These are phyloP conservation scores for Mycetomoellerius zeteki DNA, from an alignment of 1,140 invertebrate genomes.

Conservation along the genomic window DNA sequence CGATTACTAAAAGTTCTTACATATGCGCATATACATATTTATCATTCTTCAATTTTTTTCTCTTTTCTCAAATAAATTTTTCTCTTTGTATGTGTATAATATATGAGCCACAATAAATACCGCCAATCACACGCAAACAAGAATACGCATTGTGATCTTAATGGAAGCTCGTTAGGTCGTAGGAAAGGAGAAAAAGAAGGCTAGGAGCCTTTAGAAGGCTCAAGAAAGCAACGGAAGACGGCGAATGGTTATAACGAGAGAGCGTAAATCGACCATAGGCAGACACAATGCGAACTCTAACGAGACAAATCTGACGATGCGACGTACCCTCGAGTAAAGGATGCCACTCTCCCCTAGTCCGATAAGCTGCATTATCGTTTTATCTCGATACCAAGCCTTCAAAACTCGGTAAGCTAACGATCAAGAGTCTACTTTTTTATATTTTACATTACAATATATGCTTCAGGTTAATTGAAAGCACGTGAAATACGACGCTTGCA, in stretches of 20 bases:
- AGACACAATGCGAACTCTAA: constrained; percentile 86
- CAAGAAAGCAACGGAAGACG: constrained; percentile 58
- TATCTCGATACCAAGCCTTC: constrained; percentile 48
- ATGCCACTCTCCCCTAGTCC: constrained; percentile 61
- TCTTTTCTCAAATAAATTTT: background rate
- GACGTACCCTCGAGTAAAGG: constrained; percentile 79
- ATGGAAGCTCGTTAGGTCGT: constrained; percentile 76
- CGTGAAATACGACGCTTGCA: background rate
- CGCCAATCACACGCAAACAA: constrained; percentile 39
- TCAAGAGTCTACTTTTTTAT: constrained; percentile 1
- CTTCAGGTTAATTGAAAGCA: constrained; percentile 26
- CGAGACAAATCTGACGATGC: constrained; percentile 86
- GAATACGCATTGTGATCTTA: constrained; percentile 70
- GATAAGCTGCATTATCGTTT: constrained; percentile 44
- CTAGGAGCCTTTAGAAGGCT: background rate
- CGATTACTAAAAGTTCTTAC: background rate
- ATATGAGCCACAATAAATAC: constrained; percentile 18
- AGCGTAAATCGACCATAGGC: constrained; percentile 81
- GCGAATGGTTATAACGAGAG: constrained; percentile 63
- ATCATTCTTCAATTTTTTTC: background rate
- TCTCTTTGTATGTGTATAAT: background rate
- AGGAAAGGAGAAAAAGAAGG: constrained; percentile 25
- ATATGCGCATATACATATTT: background rate
- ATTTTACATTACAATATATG: constrained; percentile 30
- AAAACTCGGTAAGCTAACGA: constrained; percentile 51